A percentile compares a stretch with the other conserved stretches of the same genome.
phyloP scores from a whole-genome alignment of 2,113 vertebrate genomes.

The Xiphorhynchus elegans region DNA sequence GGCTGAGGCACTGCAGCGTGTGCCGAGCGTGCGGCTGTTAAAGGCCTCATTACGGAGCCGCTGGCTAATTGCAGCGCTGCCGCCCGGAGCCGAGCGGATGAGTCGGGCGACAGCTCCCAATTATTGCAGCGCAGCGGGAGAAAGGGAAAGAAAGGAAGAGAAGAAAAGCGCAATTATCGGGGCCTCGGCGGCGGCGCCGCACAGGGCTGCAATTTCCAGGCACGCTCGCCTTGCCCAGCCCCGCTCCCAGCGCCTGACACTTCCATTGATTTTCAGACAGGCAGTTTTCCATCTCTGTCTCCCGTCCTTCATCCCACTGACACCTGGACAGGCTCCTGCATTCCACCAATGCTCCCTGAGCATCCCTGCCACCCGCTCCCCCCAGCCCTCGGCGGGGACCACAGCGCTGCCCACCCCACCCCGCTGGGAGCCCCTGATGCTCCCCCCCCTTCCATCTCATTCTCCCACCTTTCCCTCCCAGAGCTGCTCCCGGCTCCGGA shows the following conservation, averaged over 20 bases:
- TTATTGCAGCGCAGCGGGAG: constrained; percentile 73
- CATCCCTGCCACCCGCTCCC: not conserved
- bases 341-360: fast-evolving
- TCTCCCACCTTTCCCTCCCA: constrained; percentile 33
- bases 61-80: constrained; percentile 77
- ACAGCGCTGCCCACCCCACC: fast-evolving
- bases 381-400: not conserved
- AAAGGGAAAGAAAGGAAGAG: constrained; percentile 22
- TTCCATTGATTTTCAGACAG: not conserved
- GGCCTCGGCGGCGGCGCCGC: constrained; percentile 42
- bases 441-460: not conserved
- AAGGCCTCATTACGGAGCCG: constrained; percentile 74
- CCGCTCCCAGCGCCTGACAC: not conserved
- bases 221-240: not conserved
- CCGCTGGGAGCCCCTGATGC: fast-evolving
- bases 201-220: constrained; percentile 43
- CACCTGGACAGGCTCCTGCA: not conserved
- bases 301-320: not conserved
- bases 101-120: constrained; percentile 76
- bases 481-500: not conserved
- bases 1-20: constrained; percentile 51
- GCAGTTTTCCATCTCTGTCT: not conserved
- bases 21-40: constrained; percentile 67
- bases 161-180: constrained; percentile 70
- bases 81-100: constrained; percentile 72